Evolutionary conservation across 2,888 invertebrate species (phyloP).

Genomic region (Amblyteles armatorius): DNA sequence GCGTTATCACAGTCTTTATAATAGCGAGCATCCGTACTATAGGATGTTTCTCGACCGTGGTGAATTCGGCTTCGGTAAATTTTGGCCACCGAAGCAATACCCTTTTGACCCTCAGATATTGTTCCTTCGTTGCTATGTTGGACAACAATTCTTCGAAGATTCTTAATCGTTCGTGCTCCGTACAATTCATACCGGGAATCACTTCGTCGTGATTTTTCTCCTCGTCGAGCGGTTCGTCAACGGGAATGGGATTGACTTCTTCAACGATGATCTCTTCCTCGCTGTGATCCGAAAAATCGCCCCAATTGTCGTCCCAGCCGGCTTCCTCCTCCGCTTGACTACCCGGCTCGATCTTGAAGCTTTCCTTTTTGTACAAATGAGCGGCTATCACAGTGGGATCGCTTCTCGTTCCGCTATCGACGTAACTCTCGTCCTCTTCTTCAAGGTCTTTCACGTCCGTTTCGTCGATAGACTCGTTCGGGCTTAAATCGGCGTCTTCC

Average conservation of each 20-base stretch:
- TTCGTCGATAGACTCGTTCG: conserved; percentile 21
- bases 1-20: conserved; percentile 69
- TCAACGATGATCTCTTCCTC: conserved; percentile 62
- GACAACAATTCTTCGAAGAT: conserved; percentile 73
- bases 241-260: conserved; percentile 61
- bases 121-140: conserved; percentile 72
- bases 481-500: conserved; percentile 38
- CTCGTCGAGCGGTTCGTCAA: conserved; percentile 38
- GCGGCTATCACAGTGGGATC: background rate
- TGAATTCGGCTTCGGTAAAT: conserved; percentile 73
- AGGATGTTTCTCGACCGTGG: conserved; percentile 74
- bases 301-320: conserved; percentile 79
- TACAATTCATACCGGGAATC: conserved; percentile 62
- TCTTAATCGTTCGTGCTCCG: conserved; percentile 76
- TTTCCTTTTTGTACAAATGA: conserved; percentile 57
- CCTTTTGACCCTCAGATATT: conserved; percentile 76
- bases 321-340: conserved; percentile 61
- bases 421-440: conserved; percentile 32
- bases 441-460: conserved; percentile 5
- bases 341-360: conserved; percentile 51
- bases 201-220: conserved; percentile 38
- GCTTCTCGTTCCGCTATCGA: conserved; percentile 31
- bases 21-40: conserved; percentile 70
- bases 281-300: conserved; percentile 77
- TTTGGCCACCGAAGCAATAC: conserved; percentile 75